phyloP scores from a whole-genome alignment of 2,113 vertebrate genomes.

The Semicossyphus pulcher region DNA sequence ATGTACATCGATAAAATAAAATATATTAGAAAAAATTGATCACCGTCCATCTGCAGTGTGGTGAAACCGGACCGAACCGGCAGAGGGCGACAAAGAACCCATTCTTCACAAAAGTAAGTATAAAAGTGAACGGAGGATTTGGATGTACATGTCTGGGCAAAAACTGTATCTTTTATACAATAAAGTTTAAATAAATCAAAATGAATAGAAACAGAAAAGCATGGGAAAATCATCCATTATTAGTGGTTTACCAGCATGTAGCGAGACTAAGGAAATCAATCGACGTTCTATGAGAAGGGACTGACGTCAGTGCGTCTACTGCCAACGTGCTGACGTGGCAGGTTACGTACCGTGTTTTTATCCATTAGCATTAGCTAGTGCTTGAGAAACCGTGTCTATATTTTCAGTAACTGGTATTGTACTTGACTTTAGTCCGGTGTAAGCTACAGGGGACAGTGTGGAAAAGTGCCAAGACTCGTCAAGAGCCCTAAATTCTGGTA shows the following conservation, averaged over 20 bases:
- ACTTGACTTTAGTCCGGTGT: not conserved
- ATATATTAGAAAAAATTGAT: no score
- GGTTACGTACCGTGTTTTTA: not conserved
- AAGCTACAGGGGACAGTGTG: not conserved
- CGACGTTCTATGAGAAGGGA: not conserved
- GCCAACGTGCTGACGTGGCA: conserved; percentile 28
- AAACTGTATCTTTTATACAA: no score
- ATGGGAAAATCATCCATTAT: no score
- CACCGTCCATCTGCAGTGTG: no score
- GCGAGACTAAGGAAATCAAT: no score
- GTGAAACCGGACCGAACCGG: not conserved
- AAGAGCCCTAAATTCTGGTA: not conserved
- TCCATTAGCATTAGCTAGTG: not conserved
- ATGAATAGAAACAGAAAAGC: no score
- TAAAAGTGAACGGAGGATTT: no score
- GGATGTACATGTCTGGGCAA: no score
- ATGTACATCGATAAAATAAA: no score
- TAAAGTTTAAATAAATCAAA: no score
- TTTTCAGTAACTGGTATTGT: not conserved
- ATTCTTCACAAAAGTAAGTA: no score
- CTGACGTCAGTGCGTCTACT: not conserved
- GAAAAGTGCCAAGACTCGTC: accelerated
- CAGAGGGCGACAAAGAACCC: not conserved
- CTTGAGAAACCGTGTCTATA: accelerated
- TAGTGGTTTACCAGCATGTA: no score